Percentiles rank a stretch among this genome's conserved stretches.
Conservation (phyloP, 2,797 vertebrate genomes). For the Neosilurus hyrtlii region DNA sequence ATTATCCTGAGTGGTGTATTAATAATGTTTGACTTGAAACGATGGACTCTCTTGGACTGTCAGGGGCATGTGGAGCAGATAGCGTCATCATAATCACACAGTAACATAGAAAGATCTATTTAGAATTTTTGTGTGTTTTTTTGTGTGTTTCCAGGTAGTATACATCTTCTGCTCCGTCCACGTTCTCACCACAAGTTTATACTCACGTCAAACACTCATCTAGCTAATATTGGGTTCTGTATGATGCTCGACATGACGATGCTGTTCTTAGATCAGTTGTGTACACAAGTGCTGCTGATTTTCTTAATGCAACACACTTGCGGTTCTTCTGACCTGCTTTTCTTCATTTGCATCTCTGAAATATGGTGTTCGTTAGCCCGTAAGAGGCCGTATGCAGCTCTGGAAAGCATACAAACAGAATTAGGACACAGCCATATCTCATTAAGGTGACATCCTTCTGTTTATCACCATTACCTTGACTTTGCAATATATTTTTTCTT, state of each 20-base stretch:
- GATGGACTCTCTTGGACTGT: too few species aligned
- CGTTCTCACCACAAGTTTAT: slow-evolving; percentile 23
- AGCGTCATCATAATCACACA: too few species aligned
- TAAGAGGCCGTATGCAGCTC: slow-evolving; percentile 33
- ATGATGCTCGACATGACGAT: background rate
- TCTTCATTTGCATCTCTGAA: slow-evolving; percentile 25
- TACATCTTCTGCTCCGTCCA: slow-evolving; percentile 43
- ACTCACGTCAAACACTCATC: slow-evolving; percentile 39
- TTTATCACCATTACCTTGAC: background rate
- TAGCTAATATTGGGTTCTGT: background rate
- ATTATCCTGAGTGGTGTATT: too few species aligned
- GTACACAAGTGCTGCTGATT: background rate
- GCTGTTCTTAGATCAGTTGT: slow-evolving; percentile 3
- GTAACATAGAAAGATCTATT: too few species aligned
- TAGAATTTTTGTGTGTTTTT: too few species aligned
- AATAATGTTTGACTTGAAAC: too few species aligned
- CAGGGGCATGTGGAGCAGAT: too few species aligned
- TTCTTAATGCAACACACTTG: slow-evolving; percentile 7
- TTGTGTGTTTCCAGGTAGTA: too few species aligned
- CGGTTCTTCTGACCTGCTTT: slow-evolving; percentile 37
- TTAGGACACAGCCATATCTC: slow-evolving; percentile 56
- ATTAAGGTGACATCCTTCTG: slow-evolving; percentile 25
- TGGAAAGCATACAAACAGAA: slow-evolving; percentile 60
- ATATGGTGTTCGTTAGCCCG: slow-evolving; percentile 42
- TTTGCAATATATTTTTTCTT: background rate